Evolutionary conservation across 2,888 invertebrate genomes (phyloP), one percentile per base, ranked within the genome.

Genomic region (Drosophila emarginata): DNA sequence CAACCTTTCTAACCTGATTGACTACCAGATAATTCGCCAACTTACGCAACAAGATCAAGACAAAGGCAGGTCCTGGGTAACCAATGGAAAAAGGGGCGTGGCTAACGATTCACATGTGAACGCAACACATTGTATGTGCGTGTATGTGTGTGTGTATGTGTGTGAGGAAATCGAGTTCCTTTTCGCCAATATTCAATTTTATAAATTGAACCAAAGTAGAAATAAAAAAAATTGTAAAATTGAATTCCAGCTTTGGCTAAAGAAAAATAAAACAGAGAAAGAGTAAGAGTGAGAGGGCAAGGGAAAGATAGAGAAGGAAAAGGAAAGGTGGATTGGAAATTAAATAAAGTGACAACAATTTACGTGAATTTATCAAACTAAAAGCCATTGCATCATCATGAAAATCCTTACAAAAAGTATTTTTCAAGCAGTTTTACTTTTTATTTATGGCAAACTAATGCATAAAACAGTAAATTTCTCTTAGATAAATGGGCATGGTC

Each of bases 151-250:
- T 67, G 77, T 70, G 76, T 58, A 40, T 63, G 45, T 74, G 76
- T 67, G 77, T 70, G 76, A 67, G 71, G 59, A 80, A 84, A 84
- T 85, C 76, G 85, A 85, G 87, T 82, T 85, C 78, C 61, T 40
- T 79, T 76, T 73, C 45, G 79, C 82, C 86, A 82, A 85, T 82
- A 87, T 86, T 87, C 87, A 86, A 86, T 86, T 86, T 86, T 78
- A 75, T 79, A 84, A 84, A 86, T 87, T 86, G 86, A 82, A 78
- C 72, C 73, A 84, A 84, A 81, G 79, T 72, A 75, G 67, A 76
- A 81, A 74, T 66, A 70, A 72, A 73, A 72, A 60, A 66, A 60
- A 57, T 61, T 50, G 56, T 56, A 45, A 80, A 80, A 80, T 80
- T 72, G 79, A 80, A 74, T 80, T 80, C 77, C 60, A 74, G 59